phyloP scores from a whole-genome alignment of 2,113 vertebrate genomes.

The Hirundichthys speculiger region DNA sequence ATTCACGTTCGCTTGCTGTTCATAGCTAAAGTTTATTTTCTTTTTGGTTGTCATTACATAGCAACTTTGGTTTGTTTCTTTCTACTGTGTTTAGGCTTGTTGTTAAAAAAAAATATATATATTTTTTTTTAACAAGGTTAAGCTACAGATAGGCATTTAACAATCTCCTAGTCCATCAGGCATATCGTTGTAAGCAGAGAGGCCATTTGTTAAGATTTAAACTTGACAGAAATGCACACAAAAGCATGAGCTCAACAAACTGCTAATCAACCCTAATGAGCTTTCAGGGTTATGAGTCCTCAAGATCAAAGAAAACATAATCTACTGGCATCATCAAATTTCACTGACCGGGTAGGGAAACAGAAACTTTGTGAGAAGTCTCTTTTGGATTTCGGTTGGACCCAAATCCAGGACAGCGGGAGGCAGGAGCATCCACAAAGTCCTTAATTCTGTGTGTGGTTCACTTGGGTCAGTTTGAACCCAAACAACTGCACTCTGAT shows the following conservation, averaged over 20 bases:
- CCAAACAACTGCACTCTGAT: too few relatives aligned
- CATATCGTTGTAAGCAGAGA: conserved; percentile 32
- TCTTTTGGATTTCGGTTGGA: too few relatives aligned
- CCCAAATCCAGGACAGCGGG: too few relatives aligned
- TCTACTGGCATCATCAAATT: conserved; percentile 50
- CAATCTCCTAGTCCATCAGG: conserved; percentile 4
- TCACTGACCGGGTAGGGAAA: conserved; percentile 5
- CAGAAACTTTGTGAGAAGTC: not conserved
- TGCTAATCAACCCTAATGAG: conserved; percentile 60
- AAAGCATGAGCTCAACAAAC: conserved; percentile 57
- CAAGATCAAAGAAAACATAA: conserved; percentile 53
- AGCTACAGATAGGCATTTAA: conserved; percentile 5
- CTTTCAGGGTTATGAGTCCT: conserved; percentile 54
- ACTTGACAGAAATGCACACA: conserved; percentile 61
- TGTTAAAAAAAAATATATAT: conserved; percentile 9
- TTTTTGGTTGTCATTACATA: not conserved
- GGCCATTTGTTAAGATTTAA: conserved; percentile 58
- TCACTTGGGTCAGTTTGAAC: too few relatives aligned
- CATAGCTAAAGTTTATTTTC: too few relatives aligned
- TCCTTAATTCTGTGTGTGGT: too few relatives aligned
- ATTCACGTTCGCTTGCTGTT: not conserved
- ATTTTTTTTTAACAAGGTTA: conserved; percentile 30
- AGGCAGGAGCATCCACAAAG: too few relatives aligned
- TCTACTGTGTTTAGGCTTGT: too few relatives aligned
- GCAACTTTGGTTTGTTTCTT: not conserved